phyloP scores from a whole-genome alignment of 1,140 invertebrate genomes.

The Coenobita brevimanus region DNA sequence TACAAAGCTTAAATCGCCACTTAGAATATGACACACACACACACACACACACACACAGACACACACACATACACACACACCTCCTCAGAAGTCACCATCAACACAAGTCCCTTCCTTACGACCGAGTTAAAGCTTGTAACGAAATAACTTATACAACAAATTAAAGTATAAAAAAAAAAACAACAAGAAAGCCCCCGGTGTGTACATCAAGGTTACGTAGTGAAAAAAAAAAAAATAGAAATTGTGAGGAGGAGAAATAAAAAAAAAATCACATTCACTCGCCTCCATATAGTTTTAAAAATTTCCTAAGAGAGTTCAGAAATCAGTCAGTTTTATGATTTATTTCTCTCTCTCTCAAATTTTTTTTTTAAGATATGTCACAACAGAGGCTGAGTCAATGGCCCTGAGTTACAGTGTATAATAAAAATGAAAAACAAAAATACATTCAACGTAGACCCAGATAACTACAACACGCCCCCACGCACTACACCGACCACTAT shows the following conservation, averaged over 20 bases:
- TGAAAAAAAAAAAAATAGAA: no score
- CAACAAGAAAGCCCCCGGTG: neutral
- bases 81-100: neutral
- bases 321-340: no score
- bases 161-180: neutral
- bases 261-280: neutral
- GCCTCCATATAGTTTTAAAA: neutral
- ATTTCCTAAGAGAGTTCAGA: no score
- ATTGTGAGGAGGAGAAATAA: neutral
- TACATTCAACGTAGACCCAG: no score
- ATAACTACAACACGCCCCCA: no score
- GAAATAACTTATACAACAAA: slow-evolving; percentile 14
- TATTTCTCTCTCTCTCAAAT: no score
- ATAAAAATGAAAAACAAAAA: no score
- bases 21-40: no score
- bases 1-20: neutral
- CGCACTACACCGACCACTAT: neutral
- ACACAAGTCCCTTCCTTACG: slow-evolving; percentile 4
- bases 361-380: slow-evolving; percentile 30
- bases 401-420: slow-evolving; percentile 58
- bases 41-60: neutral
- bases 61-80: neutral
- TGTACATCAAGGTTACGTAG: neutral
- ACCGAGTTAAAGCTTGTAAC: slow-evolving; percentile 41
- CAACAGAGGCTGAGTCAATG: slow-evolving; percentile 29